Conservation (phyloP, 2,113 vertebrate species). For the Spermophilus dauricus region DNA sequence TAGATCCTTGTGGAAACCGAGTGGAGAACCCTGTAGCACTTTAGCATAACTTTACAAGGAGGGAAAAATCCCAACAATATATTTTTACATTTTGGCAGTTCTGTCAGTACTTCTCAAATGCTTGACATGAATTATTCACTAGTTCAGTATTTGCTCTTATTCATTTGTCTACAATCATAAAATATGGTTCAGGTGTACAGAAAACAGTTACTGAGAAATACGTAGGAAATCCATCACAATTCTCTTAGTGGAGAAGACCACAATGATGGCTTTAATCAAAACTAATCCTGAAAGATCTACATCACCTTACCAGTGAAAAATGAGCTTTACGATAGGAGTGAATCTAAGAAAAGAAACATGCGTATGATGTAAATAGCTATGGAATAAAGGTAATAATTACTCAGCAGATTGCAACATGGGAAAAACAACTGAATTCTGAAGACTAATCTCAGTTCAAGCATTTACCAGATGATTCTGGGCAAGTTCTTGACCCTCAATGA, state of each 20-base stretch:
- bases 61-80: not conserved
- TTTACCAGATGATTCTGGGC: not conserved
- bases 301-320: conserved; percentile 60
- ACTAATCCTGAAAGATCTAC: conserved; percentile 59
- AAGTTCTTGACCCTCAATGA: not conserved
- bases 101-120: conserved; percentile 50
- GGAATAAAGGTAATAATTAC: not conserved
- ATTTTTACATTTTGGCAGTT: conserved; percentile 52
- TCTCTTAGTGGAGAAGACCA: conserved; percentile 43
- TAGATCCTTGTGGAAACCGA: not conserved
- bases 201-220: conserved; percentile 69
- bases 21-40: not conserved
- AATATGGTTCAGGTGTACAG: conserved; percentile 61
- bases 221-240: conserved; percentile 66
- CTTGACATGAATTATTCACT: conserved; percentile 78
- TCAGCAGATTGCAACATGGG: not conserved
- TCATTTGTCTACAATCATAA: conserved; percentile 76
- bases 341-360: conserved; percentile 5
- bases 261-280: conserved; percentile 71
- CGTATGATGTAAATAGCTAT: not conserved
- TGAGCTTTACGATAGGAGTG: not conserved
- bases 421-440: not conserved
- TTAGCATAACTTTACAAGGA: not conserved
- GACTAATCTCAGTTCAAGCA: not conserved
- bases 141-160: conserved; percentile 51